Evolutionary conservation across 2,888 invertebrate species (phyloP), one percentile per base, ranked within the genome.

Genomic region (Drosophila birchii): DNA sequence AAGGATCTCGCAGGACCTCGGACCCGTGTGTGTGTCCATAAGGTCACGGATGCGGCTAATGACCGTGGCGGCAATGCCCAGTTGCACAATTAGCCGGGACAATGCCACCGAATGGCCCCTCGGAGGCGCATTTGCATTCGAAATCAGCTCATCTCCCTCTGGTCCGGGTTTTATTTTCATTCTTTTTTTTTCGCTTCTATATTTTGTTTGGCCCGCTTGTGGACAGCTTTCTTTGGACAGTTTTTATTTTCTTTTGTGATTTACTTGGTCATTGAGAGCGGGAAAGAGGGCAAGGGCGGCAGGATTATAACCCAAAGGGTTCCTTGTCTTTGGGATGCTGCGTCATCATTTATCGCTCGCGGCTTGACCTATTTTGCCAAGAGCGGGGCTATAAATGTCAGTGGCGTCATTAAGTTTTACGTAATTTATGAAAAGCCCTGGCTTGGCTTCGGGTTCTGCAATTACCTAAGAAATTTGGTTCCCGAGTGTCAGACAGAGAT

Each of bases 191-290:
- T 56, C 57, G 62, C 47, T 59, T 12, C 16, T 43, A 55, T 57
- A 49, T 60, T 64, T 61, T 71, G 59, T 72, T 81, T 81, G 76
- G 26, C 76, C 84, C 79, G 75, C 83, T 88, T 86, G 86, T 88
- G 88, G 86, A 85, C 86, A 88, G 51, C 80, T 78, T 71, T 79
- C 71, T 76, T 82, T 76, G 81, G 86, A 86, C 88, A 86, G 77
- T 88, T 86, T 86, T 86, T 86, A 88, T 86, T 88, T 86, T 86
- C 87, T 78, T 88, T 86, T 86, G 87, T 85, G 88, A 86, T 86
- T 86, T 86, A 86, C 72, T 82, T 81, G 84, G 74, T 62, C 78
- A 74, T 71, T 72, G 74, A 44, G 16, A 44, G 16, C 36, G 60
- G 55, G 44, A 45, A 14, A 47, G 60, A 47, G 63, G 67, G 67